These are phyloP conservation scores for Agapornis roseicollis DNA, from an alignment of 2,113 vertebrate species.

Conservation along the genomic window DNA sequence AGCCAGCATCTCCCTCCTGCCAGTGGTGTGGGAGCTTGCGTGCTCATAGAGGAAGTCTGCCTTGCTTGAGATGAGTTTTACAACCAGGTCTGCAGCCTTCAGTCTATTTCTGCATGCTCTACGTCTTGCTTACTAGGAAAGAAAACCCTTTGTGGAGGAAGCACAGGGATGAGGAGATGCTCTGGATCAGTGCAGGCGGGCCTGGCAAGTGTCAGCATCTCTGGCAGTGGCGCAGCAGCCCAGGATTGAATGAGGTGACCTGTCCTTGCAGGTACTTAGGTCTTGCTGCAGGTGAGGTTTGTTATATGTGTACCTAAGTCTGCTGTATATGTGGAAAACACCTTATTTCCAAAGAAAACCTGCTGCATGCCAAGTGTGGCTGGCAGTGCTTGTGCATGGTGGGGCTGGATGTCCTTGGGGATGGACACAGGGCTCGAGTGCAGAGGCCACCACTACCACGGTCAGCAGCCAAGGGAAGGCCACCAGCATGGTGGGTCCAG, in stretches of 20 bases:
- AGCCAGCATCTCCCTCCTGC: neutral
- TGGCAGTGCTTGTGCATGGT: neutral
- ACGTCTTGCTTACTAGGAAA: neutral
- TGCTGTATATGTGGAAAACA: accelerated
- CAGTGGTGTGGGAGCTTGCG: accelerated
- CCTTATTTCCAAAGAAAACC: neutral
- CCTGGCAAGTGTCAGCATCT: neutral
- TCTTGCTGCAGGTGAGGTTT: neutral
- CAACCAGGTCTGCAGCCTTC: neutral
- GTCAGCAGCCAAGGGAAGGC: neutral
- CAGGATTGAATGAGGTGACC: neutral
- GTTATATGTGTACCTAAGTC: accelerated
- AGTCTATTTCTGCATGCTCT: neutral
- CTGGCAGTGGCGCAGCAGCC: too few relatives aligned
- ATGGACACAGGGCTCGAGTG: accelerated
- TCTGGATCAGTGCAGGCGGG: accelerated
- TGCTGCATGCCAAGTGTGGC: accelerated
- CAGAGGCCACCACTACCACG: neutral
- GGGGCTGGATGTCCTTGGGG: neutral
- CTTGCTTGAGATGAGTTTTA: neutral
- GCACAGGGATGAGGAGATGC: neutral
- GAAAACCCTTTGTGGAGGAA: neutral
- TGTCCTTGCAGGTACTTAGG: neutral
- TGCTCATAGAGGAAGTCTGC: neutral
- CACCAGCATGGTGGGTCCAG: accelerated